These are phyloP conservation scores for Caenorhabditis sp. DNA, from an alignment of 2,888 invertebrate genomes.

Conservation along the genomic window DNA sequence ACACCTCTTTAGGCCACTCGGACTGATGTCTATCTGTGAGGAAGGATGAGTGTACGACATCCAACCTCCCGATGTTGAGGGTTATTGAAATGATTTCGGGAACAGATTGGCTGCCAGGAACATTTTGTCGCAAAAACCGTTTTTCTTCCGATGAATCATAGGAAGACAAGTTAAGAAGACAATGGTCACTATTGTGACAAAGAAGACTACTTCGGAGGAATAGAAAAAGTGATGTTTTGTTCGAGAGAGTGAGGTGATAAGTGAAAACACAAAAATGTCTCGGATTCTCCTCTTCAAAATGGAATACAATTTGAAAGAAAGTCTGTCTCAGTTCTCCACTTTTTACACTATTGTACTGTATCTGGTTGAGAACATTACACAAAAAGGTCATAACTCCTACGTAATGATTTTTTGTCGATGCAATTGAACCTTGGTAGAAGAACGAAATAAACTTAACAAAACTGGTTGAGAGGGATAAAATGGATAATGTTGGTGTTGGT, in stretches of 20 bases:
- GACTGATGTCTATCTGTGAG: conserved; percentile 57
- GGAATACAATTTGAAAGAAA: background rate
- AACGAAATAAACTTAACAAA: conserved; percentile 8
- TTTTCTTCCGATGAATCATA: conserved; percentile 8
- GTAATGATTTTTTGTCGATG: conserved; percentile 24
- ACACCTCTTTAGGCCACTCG: conserved; percentile 30
- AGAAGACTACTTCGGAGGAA: background rate
- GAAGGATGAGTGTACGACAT: conserved; percentile 46
- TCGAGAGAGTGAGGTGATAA: background rate
- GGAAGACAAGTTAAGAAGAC: background rate
- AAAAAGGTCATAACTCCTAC: conserved; percentile 38
- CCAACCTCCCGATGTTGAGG: conserved; percentile 42
- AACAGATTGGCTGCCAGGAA: conserved; percentile 40
- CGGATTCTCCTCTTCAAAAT: background rate
- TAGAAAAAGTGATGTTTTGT: conserved; percentile 1
- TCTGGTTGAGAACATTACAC: conserved; percentile 28
- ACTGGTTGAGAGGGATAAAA: conserved; percentile 8
- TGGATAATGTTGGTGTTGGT: no score
- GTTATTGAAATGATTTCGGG: conserved; percentile 44
- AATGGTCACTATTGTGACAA: conserved; percentile 10
- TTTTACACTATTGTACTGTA: conserved; percentile 15
- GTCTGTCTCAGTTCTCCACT: conserved; percentile 5
- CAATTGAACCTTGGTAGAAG: conserved; percentile 19
- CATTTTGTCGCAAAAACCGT: background rate
- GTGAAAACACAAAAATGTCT: background rate